Evolutionary conservation across 2,797 vertebrate species (phyloP).

Genomic region (Gorsachius magnificus): DNA sequence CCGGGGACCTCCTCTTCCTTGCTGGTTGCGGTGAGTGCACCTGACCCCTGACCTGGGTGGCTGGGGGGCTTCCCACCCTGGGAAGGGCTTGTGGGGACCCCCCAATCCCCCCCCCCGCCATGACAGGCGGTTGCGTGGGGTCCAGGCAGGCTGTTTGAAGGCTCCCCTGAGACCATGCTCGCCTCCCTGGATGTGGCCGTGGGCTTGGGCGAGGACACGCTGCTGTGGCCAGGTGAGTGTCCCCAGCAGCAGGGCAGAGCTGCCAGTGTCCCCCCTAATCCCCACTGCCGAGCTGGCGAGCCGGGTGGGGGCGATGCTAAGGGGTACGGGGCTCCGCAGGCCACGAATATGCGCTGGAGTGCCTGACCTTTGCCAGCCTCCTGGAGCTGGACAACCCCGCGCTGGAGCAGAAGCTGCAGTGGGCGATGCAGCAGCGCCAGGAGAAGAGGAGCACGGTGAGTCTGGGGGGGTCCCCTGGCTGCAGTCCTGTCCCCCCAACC

Average conservation of each 20-base stretch:
- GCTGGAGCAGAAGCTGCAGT: slow-evolving; percentile 86
- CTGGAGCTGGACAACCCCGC: slow-evolving; percentile 87
- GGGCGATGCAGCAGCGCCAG: slow-evolving; percentile 84
- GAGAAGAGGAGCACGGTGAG: slow-evolving; percentile 87
- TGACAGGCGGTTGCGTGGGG: fast-evolving
- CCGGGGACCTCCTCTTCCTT: slow-evolving; percentile 95
- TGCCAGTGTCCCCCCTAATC: neutral
- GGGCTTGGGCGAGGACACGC: slow-evolving; percentile 85
- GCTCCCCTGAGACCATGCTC: slow-evolving; percentile 91
- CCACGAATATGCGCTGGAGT: slow-evolving; percentile 95
- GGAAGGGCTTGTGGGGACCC: neutral
- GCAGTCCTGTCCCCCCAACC: neutral
- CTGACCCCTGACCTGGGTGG: neutral
- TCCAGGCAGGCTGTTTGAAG: slow-evolving; percentile 94
- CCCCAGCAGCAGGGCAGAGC: neutral
- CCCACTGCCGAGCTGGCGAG: neutral
- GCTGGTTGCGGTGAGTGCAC: slow-evolving; percentile 90
- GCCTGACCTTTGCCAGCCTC: slow-evolving; percentile 90
- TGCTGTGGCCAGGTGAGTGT: slow-evolving; percentile 91
- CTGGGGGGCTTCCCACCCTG: neutral
- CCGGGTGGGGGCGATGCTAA: fast-evolving
- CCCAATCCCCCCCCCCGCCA: no score
- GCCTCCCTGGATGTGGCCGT: slow-evolving; percentile 89
- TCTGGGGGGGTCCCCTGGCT: fast-evolving
- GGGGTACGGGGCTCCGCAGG: slow-evolving; percentile 66